phyloP scores from a whole-genome alignment of 2,888 invertebrate species.

The Leucophenga maculata region DNA sequence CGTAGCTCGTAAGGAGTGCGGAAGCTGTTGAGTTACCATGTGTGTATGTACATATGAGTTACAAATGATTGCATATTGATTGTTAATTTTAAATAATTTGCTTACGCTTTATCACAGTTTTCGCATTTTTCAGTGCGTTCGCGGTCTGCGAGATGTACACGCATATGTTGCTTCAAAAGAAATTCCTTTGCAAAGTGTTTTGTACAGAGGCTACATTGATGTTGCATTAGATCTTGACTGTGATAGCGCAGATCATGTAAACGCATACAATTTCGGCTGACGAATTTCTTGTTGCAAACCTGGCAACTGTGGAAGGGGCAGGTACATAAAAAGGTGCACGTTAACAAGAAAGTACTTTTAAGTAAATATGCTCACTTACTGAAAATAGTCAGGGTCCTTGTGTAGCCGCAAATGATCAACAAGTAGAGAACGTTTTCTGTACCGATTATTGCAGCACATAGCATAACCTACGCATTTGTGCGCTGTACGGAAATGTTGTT shows the following conservation, averaged over 20 bases:
- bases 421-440: conserved; percentile 43
- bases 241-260: conserved; percentile 62
- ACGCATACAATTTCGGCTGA: conserved; percentile 59
- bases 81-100: not conserved
- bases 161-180: conserved; percentile 59
- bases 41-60: not conserved
- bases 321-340: not conserved
- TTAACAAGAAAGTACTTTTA: not conserved
- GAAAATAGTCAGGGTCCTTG: conserved; percentile 46
- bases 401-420: conserved; percentile 47
- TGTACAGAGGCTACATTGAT: conserved; percentile 51
- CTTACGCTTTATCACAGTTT: conserved; percentile 52
- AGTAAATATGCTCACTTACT: conserved; percentile 26
- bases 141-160: conserved; percentile 52
- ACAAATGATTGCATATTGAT: too few relatives aligned
- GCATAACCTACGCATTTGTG: conserved; percentile 46
- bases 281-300: conserved; percentile 52
- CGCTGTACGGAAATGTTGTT: conserved; percentile 41
- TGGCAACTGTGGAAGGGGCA: conserved; percentile 43
- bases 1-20: conserved; percentile 56
- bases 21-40: conserved; percentile 41
- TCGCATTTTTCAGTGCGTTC: conserved; percentile 53
- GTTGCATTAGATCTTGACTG: conserved; percentile 52
- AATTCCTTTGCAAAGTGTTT: conserved; percentile 59
- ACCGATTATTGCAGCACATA: conserved; percentile 46